Conservation (phyloP, 2,113 vertebrate species). For the Zosterops pallidus region DNA sequence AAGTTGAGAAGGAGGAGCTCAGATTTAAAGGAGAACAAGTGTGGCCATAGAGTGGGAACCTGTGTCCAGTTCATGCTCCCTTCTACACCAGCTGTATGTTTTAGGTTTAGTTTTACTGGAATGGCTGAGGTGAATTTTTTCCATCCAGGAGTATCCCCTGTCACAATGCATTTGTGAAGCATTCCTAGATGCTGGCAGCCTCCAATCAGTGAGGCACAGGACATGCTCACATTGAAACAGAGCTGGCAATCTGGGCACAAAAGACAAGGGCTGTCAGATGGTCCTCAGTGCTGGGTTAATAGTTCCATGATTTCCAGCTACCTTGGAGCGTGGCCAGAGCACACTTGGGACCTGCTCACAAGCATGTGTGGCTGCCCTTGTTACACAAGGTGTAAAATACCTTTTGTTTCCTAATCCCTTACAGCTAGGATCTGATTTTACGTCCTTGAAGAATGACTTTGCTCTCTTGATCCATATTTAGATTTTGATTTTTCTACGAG, state of each 20-base stretch:
- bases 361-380: not conserved
- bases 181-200: not conserved
- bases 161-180: not conserved
- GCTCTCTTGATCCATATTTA: not conserved
- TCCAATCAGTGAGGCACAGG: not conserved
- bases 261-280: not conserved
- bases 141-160: not conserved
- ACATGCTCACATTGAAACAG: not conserved
- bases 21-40: not conserved
- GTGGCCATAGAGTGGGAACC: not conserved
- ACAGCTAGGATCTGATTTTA: not conserved
- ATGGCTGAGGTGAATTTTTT: not conserved
- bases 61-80: not conserved
- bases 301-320: not conserved
- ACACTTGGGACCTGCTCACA: not conserved
- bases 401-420: not conserved
- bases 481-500: not conserved
- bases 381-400: not conserved
- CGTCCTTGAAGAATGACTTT: not conserved
- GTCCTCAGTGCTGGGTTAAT: not conserved
- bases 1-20: not conserved
- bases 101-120: not conserved
- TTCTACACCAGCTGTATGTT: not conserved
- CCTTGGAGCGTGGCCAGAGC: not conserved
- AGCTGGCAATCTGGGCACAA: not conserved